Conservation (phyloP, 2,797 vertebrate species). For the Lindbergichthys nudifrons region DNA sequence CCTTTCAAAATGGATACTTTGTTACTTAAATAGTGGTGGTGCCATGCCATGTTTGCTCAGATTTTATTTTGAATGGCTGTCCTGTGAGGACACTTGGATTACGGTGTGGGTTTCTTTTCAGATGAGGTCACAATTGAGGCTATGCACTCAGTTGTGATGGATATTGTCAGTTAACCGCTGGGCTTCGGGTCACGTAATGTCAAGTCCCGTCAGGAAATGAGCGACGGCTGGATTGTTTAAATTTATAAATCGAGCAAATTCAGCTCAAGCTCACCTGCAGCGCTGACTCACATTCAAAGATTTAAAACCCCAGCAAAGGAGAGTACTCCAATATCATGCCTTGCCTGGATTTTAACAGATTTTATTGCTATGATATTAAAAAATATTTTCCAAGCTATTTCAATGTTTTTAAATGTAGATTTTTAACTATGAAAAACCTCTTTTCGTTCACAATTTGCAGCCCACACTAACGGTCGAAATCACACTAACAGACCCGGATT, state of each 20-base stretch:
- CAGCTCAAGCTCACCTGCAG: slow-evolving; percentile 32
- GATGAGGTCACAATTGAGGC: slow-evolving; percentile 51
- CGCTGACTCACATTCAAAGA: not conserved
- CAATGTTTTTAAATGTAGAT: slow-evolving; percentile 13
- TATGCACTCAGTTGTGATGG: slow-evolving; percentile 62
- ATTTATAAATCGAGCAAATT: slow-evolving; percentile 49
- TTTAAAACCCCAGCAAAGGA: slow-evolving; percentile 8
- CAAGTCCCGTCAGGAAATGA: slow-evolving; percentile 59
- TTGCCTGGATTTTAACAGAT: slow-evolving; percentile 23
- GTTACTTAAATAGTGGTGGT: slow-evolving; percentile 55
- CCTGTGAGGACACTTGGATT: slow-evolving; percentile 52
- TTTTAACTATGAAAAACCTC: slow-evolving; percentile 30
- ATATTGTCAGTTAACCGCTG: slow-evolving; percentile 56
- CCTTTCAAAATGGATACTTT: slow-evolving; percentile 38
- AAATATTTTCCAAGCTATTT: slow-evolving; percentile 14
- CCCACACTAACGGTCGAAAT: slow-evolving; percentile 2
- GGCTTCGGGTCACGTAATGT: slow-evolving; percentile 55
- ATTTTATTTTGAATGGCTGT: slow-evolving; percentile 24
- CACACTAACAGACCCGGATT: slow-evolving; percentile 25
- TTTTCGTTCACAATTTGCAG: slow-evolving; percentile 26
- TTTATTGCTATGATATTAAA: slow-evolving; percentile 24
- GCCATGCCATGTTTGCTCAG: slow-evolving; percentile 51
- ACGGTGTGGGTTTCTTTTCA: slow-evolving; percentile 15
- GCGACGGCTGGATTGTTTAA: slow-evolving; percentile 49
- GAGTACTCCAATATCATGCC: slow-evolving; percentile 1